Base-by-base conservation (phyloP, 1,140 invertebrate genomes). In the Cydia splendana region DNA sequence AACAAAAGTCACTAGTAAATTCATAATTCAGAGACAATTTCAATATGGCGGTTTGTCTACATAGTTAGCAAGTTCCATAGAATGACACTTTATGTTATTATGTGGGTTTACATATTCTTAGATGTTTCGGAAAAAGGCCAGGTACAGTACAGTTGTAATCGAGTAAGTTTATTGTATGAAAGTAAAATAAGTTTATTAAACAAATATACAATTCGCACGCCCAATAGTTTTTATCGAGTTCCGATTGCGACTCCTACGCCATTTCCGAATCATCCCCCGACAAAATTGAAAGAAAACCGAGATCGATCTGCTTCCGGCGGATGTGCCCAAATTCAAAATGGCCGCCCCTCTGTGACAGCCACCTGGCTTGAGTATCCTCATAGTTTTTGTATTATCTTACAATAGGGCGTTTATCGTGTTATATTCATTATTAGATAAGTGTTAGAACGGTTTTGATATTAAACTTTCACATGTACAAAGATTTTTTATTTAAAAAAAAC, bases 281-380 rank as follows among this genome's bases (percentile, higher is more conserved):
- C 28, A 18, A 76, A 69, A 77, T 79, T 74, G 48, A 67, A 62
- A 76, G 57, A 78, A 76, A 78, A 75, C 57, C 57, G 13, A 5
- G 24, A 38, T 65, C 18, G 30, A 71, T 76, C 69, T 48, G 65
- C 65, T 81, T 84, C 83, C 83, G 83, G 20, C 83, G 81, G 83
- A 83, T 77, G 38, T 75, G 65, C 65, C 77, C 74, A 12, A 57
- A 75, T 71, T 34, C 77, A 83, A 81, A 80, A 81, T 83, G 78
- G 80, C 80, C 24, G 76, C 34, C 74, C 45, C 81, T 80, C 79
- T 53, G 51, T 53, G 51, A 53, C 81, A 79, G 81, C 79, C 77
- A 71, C 67, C 34, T 69, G 65, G 34, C 67, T 18, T 2, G 34
- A 38, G 34, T 38, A 71, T 38, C 67, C 67, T 71, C 67, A 18